Conservation (phyloP, 2,888 invertebrate species). For the Electrophaes corylata region DNA sequence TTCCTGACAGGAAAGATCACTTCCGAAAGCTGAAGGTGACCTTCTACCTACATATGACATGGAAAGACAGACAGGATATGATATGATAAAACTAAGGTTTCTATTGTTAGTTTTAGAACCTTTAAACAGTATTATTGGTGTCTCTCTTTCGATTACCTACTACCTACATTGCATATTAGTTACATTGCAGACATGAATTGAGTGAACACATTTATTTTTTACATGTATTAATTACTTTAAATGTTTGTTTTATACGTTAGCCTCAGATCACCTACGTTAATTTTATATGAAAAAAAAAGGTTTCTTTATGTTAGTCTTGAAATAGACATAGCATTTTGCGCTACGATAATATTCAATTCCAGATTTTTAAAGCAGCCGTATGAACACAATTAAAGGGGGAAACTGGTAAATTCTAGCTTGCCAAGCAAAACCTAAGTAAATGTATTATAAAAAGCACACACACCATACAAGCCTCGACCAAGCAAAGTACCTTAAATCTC, state of each 20-base stretch:
- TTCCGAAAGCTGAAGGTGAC: no score
- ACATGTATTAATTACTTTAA: no score
- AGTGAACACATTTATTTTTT: no score
- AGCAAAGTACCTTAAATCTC: not conserved
- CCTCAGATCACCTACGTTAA: not conserved
- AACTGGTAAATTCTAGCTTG: not conserved
- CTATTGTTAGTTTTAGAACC: no score
- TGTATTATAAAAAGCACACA: conserved; percentile 8
- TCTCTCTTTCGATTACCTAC: no score
- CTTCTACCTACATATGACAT: no score
- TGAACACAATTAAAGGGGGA: not conserved
- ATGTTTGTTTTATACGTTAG: not conserved
- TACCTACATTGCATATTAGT: no score
- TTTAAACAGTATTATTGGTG: no score
- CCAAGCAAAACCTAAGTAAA: conserved; percentile 2
- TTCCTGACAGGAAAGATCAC: no score
- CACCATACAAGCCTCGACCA: conserved; percentile 2
- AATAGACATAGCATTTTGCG: conserved; percentile 27
- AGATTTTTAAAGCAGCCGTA: not conserved
- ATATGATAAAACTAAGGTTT: no score
- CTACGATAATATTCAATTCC: conserved; percentile 2
- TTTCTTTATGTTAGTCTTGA: conserved; percentile 1
- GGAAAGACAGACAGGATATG: no score
- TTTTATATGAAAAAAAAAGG: not conserved
- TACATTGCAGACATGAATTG: no score